A percentile compares a stretch with the other conserved stretches of the same genome.
Evolutionary conservation across 2,888 invertebrate genomes (phyloP).

Genomic region (Acheta domesticus): DNA sequence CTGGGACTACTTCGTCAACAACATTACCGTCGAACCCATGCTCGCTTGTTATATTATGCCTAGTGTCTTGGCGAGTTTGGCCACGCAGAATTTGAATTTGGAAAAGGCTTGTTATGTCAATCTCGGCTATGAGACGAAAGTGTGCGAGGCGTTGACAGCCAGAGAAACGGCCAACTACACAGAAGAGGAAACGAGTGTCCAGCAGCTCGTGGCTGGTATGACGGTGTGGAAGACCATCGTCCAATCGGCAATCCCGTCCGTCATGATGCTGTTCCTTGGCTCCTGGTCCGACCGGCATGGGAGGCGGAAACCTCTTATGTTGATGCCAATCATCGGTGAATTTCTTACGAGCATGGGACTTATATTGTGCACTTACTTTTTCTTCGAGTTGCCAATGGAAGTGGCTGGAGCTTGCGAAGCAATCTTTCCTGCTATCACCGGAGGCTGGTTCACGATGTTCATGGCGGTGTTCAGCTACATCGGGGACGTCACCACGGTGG

Average conservation of each 20-base stretch:
- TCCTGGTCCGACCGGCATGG: slow-evolving; percentile 66
- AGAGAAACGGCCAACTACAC: slow-evolving; percentile 67
- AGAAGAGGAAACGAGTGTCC: slow-evolving; percentile 64
- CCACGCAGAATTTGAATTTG: slow-evolving; percentile 79
- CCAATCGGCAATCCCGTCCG: slow-evolving; percentile 77
- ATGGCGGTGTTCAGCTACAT: slow-evolving; percentile 89
- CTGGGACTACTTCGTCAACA: slow-evolving; percentile 42
- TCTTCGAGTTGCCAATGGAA: slow-evolving; percentile 76
- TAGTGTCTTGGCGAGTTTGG: slow-evolving; percentile 64
- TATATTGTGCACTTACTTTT: slow-evolving; percentile 74
- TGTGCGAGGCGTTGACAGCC: slow-evolving; percentile 72
- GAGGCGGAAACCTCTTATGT: slow-evolving; percentile 74
- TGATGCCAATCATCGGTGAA: slow-evolving; percentile 77
- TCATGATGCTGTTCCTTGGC: slow-evolving; percentile 76
- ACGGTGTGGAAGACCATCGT: slow-evolving; percentile 83
- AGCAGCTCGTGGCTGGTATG: slow-evolving; percentile 73
- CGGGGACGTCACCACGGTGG: slow-evolving; percentile 78
- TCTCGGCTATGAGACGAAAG: slow-evolving; percentile 64
- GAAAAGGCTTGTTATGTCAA: slow-evolving; percentile 86
- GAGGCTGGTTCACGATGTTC: slow-evolving; percentile 86
- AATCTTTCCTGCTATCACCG: slow-evolving; percentile 75
- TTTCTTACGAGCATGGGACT: slow-evolving; percentile 74
- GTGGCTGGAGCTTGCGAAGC: slow-evolving; percentile 71
- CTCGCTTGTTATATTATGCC: slow-evolving; percentile 69
- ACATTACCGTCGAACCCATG: slow-evolving; percentile 74